Conservation (phyloP, 92 coral and sea anemone genomes). For the Heteractis magnifica region DNA sequence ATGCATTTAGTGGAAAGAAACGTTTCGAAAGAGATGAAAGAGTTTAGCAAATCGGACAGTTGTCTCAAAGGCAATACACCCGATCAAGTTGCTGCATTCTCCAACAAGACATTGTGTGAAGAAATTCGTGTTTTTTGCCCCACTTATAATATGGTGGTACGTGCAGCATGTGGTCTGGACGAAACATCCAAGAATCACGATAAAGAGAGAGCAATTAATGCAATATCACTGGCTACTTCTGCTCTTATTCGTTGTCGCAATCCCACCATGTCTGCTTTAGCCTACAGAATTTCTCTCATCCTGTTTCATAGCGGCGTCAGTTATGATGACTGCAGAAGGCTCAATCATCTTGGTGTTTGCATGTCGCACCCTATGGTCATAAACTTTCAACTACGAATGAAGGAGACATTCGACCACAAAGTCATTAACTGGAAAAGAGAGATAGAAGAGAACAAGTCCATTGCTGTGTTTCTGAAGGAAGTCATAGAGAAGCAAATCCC, state of each 20-base stretch:
- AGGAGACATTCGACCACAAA: constrained; percentile 23
- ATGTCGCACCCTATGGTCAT: constrained; percentile 40
- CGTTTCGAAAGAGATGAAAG: constrained; percentile 21
- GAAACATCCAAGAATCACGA: too few relatives aligned
- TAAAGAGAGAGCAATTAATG: too few relatives aligned
- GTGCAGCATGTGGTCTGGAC: constrained; percentile 15
- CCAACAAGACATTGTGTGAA: constrained; percentile 20
- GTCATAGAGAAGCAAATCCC: constrained; percentile 35
- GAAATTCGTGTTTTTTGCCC: constrained; percentile 42
- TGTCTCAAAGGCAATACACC: constrained; percentile 18
- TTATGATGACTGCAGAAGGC: constrained; percentile 23
- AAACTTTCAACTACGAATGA: constrained; percentile 39
- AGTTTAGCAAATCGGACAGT: constrained; percentile 37
- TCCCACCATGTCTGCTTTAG: constrained; percentile 35
- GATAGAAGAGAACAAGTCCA: constrained; percentile 36
- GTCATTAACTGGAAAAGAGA: too few relatives aligned
- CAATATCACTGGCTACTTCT: background rate
- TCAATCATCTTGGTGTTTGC: constrained; percentile 45
- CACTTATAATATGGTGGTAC: constrained; percentile 2
- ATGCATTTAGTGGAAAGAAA: background rate
- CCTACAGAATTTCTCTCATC: constrained; percentile 42
- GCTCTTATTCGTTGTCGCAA: constrained; percentile 26
- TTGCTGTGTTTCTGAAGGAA: constrained; percentile 17
- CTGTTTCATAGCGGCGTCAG: constrained; percentile 43
- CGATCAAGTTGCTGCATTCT: constrained; percentile 32